Evolutionary conservation across 2,113 vertebrate species (phyloP).

Genomic region (Proteles cristata): DNA sequence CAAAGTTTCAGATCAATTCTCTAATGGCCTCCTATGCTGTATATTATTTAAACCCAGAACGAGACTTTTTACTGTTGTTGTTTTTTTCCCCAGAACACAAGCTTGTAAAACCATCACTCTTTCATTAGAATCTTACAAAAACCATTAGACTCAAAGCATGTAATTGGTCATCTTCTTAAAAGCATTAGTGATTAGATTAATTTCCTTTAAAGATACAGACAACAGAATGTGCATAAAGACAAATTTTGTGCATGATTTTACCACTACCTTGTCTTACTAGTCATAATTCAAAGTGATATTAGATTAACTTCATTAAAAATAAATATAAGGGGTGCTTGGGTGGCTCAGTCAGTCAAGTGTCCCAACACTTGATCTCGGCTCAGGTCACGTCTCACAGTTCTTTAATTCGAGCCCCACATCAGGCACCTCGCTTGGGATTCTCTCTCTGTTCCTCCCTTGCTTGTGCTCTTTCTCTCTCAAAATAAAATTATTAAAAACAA

Average conservation of each 20-base stretch:
- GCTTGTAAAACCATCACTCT: neutral
- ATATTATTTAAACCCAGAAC: neutral
- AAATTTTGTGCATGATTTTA: neutral
- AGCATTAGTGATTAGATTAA: neutral
- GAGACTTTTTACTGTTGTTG: neutral
- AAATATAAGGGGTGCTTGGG: neutral
- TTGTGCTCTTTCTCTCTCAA: no score
- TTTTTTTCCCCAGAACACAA: neutral
- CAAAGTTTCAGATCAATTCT: slow-evolving; percentile 12
- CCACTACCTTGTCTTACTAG: slow-evolving; percentile 10
- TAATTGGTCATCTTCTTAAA: neutral
- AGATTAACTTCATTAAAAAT: slow-evolving; percentile 27
- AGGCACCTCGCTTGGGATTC: no score
- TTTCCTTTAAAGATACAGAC: neutral
- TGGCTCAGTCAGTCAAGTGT: no score
- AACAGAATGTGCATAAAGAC: neutral
- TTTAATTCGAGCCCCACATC: no score
- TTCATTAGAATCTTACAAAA: slow-evolving; percentile 21
- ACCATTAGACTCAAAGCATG: neutral
- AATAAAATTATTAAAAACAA: no score
- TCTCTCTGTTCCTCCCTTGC: no score
- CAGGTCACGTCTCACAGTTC: no score
- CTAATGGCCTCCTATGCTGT: neutral
- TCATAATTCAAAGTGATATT: slow-evolving; percentile 1
- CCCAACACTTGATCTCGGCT: no score